A percentile compares a stretch with the other conserved stretches of the same genome.
Conservation (phyloP, 2,888 invertebrate species). For the Dasysyrphus albostriatus region DNA sequence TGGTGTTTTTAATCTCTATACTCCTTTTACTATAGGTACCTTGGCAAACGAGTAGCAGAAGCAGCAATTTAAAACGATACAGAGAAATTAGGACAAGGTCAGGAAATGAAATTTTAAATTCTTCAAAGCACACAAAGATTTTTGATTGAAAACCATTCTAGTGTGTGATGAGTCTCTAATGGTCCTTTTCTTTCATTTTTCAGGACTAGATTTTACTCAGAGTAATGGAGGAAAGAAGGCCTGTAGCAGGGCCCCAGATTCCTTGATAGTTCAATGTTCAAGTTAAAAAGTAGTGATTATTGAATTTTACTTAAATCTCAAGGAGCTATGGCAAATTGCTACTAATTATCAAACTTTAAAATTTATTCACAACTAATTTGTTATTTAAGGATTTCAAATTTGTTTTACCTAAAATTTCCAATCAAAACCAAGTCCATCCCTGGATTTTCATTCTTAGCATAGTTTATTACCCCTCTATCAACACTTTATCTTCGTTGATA, state of each 20-base stretch:
- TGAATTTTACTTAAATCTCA: no score
- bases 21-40: not conserved
- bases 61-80: constrained; percentile 9
- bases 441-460: constrained; percentile 27
- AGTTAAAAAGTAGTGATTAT: no score
- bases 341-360: no score
- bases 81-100: constrained; percentile 65
- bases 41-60: not conserved
- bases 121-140: constrained; percentile 45
- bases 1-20: constrained; percentile 27
- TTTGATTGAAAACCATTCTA: constrained; percentile 69
- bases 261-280: not conserved
- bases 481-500: not conserved
- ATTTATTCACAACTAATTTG: no score
- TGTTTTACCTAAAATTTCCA: no score
- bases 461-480: constrained; percentile 59
- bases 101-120: constrained; percentile 47
- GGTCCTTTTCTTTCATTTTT: not conserved
- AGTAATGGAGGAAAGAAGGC: not conserved
- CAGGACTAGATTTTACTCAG: not conserved
- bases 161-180: constrained; percentile 58
- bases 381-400: no score
- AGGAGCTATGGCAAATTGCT: no score
- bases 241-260: no score
- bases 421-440: not conserved